Percentiles rank a stretch among this genome's conserved stretches.
Conservation (phyloP, 1,140 invertebrate species). For the Coboldia fuscipes region DNA sequence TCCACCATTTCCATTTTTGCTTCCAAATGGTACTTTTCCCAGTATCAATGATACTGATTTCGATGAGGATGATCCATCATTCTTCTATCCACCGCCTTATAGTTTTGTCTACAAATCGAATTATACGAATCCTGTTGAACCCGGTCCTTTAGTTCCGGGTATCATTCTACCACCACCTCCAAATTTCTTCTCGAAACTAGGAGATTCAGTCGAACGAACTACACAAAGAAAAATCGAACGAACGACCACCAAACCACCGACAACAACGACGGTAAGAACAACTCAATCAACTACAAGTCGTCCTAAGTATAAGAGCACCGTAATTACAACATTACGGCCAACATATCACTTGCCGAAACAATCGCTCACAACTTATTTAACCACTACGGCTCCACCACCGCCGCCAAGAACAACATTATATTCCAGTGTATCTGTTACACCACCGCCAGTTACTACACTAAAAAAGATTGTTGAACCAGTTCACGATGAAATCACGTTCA, state of each 20-base stretch:
- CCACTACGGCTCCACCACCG: constrained; percentile 1
- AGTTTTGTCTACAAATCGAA: constrained; percentile 64
- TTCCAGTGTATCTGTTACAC: constrained; percentile 2
- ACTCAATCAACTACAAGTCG: constrained; percentile 2
- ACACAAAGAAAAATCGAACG: constrained; percentile 6
- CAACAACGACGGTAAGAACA: constrained; percentile 7
- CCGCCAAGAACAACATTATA: background rate
- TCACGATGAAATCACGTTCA: constrained; percentile 1
- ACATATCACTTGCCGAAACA: too few relatives aligned
- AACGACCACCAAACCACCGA: constrained; percentile 6
- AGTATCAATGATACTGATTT: constrained; percentile 31
- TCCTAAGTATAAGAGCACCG: too few relatives aligned
- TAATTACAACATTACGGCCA: too few relatives aligned
- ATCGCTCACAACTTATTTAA: too few relatives aligned
- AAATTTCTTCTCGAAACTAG: constrained; percentile 44
- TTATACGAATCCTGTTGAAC: constrained; percentile 51
- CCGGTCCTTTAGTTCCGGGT: constrained; percentile 67
- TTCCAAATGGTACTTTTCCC: constrained; percentile 17
- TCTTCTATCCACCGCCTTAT: constrained; percentile 75
- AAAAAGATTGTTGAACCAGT: constrained; percentile 1
- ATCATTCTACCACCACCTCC: constrained; percentile 71
- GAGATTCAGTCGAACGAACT: constrained; percentile 7
- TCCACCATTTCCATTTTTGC: constrained; percentile 19
- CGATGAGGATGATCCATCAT: constrained; percentile 72
- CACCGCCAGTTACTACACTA: background rate